These are phyloP conservation scores for Pygocentrus nattereri DNA, from an alignment of 2,797 vertebrate genomes.

Conservation along the genomic window DNA sequence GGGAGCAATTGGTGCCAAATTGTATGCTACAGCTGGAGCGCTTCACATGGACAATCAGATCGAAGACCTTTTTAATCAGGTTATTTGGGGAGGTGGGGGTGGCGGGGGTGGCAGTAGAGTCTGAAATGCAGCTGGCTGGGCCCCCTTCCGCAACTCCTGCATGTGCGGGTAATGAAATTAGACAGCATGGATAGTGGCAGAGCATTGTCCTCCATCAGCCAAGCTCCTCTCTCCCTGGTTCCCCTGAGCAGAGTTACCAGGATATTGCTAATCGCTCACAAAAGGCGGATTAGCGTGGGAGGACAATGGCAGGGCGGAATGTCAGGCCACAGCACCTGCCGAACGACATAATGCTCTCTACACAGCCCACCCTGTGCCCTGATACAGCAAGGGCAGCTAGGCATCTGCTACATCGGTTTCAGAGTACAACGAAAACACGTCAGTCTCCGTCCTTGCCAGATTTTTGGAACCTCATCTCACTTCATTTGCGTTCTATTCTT, in stretches of 20 bases:
- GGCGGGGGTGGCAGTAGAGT: constrained; percentile 40
- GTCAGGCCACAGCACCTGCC: constrained; percentile 78
- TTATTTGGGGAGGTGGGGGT: constrained; percentile 56
- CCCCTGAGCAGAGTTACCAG: constrained; percentile 66
- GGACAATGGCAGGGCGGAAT: constrained; percentile 70
- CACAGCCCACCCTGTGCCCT: constrained; percentile 51
- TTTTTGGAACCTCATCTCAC: neutral
- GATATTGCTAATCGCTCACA: constrained; percentile 80
- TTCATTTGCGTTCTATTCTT: too few relatives aligned
- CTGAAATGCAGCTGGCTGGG: constrained; percentile 54
- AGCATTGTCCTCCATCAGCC: constrained; percentile 73
- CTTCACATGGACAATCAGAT: constrained; percentile 52
- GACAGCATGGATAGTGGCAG: constrained; percentile 75
- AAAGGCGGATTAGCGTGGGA: constrained; percentile 74
- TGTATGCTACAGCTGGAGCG: constrained; percentile 27
- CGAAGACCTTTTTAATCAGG: constrained; percentile 53
- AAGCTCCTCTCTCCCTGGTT: constrained; percentile 59
- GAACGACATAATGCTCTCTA: constrained; percentile 48
- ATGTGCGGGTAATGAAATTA: constrained; percentile 78
- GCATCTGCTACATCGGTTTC: neutral
- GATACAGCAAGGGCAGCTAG: constrained; percentile 39
- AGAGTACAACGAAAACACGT: constrained; percentile 24
- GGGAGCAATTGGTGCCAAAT: constrained; percentile 29
- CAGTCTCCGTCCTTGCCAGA: neutral
- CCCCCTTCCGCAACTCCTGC: constrained; percentile 52